Percentiles rank a stretch among this genome's conserved stretches.
These are phyloP conservation scores for Melinaea menophilus DNA, from an alignment of 2,888 invertebrate species.

Conservation along the genomic window DNA sequence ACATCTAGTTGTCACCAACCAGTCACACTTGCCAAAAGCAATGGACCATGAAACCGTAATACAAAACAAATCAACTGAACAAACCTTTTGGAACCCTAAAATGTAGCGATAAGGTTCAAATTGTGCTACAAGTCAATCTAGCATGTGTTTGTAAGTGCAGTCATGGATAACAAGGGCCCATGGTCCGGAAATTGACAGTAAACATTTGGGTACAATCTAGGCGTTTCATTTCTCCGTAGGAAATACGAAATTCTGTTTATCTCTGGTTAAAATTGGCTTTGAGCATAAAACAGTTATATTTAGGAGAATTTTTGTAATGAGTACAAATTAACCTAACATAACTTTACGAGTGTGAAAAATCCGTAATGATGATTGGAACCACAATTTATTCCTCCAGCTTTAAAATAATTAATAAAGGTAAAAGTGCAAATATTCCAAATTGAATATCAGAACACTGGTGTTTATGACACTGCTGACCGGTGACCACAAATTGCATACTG, in stretches of 20 bases:
- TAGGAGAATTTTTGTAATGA: not conserved
- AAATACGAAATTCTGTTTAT: slow-evolving; percentile 12
- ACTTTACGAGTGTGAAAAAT: not conserved
- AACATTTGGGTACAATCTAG: slow-evolving; percentile 14
- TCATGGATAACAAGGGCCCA: slow-evolving; percentile 12
- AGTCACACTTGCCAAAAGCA: slow-evolving; percentile 26
- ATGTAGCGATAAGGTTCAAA: not conserved
- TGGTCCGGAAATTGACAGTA: slow-evolving; percentile 17
- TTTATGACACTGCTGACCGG: slow-evolving; percentile 5
- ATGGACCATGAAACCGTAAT: slow-evolving; percentile 26
- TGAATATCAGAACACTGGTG: not conserved
- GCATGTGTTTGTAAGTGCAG: slow-evolving; percentile 16
- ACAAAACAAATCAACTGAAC: slow-evolving; percentile 10
- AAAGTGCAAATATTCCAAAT: not conserved
- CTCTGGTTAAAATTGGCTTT: slow-evolving; percentile 7
- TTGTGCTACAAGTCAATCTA: not conserved
- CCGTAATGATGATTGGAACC: too few species aligned
- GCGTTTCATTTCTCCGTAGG: slow-evolving; percentile 11
- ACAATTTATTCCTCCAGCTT: too few species aligned
- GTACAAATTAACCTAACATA: not conserved
- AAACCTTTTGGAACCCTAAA: not conserved
- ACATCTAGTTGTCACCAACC: slow-evolving; percentile 19
- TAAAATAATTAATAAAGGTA: not conserved
- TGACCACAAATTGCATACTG: not conserved
- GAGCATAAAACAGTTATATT: not conserved